Evolutionary conservation across 2,888 invertebrate species (phyloP).

Genomic region (Cephus nigrinus): DNA sequence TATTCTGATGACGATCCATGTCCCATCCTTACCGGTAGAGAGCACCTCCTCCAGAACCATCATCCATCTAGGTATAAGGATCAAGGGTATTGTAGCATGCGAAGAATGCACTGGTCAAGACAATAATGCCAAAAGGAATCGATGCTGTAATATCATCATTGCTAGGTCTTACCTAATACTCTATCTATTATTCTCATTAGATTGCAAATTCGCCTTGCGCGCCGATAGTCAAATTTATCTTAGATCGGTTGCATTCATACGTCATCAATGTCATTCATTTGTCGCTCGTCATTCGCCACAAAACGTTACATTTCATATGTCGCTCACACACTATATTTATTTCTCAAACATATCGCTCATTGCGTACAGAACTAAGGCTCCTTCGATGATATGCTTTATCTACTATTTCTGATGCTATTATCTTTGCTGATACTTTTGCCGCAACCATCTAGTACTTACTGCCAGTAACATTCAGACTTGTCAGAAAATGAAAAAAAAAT

Average conservation of each 20-base stretch:
- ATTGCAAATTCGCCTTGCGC: constrained; percentile 9
- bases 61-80: background rate
- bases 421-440: background rate
- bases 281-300: background rate
- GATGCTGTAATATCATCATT: constrained; percentile 4
- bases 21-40: background rate
- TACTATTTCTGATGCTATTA: background rate
- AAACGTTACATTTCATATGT: background rate
- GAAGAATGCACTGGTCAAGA: constrained; percentile 23
- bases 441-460: background rate
- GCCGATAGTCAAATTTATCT: constrained; percentile 1
- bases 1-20: background rate
- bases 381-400: background rate
- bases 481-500: background rate
- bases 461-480: background rate
- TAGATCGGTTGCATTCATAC: constrained; percentile 13
- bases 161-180: background rate
- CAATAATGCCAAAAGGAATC: constrained; percentile 26
- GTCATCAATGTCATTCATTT: background rate
- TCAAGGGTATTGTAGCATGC: constrained; percentile 7
- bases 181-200: background rate
- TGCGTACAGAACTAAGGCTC: background rate
- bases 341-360: background rate
- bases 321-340: background rate
- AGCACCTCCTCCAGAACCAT: background rate